Percentiles rank a stretch among this genome's conserved stretches.
These are phyloP conservation scores for Hycleus cichorii DNA, from an alignment of 1,140 invertebrate species.

Conservation along the genomic window DNA sequence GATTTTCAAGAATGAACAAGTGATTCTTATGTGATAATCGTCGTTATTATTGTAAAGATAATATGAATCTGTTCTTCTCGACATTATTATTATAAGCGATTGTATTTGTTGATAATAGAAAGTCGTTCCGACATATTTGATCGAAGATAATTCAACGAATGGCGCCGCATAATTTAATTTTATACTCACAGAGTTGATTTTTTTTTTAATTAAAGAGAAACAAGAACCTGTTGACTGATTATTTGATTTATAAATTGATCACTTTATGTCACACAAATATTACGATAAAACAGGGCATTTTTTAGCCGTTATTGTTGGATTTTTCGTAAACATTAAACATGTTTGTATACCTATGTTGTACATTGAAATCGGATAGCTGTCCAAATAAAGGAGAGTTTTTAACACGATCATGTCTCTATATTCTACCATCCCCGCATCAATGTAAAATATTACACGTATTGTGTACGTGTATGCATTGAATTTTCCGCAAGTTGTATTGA, in stretches of 20 bases:
- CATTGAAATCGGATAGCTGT: slow-evolving; percentile 9
- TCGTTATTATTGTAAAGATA: no score
- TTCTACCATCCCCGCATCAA: not conserved
- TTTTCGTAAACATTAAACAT: not conserved
- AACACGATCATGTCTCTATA: slow-evolving; percentile 8
- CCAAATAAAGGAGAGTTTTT: slow-evolving; percentile 14
- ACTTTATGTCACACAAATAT: no score
- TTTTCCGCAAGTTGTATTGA: no score
- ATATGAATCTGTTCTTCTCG: no score
- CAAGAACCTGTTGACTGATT: not conserved
- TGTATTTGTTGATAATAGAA: slow-evolving; percentile 9
- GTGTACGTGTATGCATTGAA: no score
- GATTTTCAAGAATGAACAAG: no score
- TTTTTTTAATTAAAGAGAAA: not conserved
- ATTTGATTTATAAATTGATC: not conserved
- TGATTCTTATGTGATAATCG: no score
- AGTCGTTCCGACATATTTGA: slow-evolving; percentile 1
- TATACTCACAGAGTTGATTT: slow-evolving; percentile 1
- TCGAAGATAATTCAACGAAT: slow-evolving; percentile 1
- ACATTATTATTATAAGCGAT: not conserved
- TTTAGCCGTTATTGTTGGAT: no score
- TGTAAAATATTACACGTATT: no score
- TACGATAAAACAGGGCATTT: no score
- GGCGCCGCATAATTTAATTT: slow-evolving; percentile 15
- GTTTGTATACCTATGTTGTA: slow-evolving; percentile 2